Conservation (phyloP, 1,140 invertebrate species). For the Caerostris darwini region DNA sequence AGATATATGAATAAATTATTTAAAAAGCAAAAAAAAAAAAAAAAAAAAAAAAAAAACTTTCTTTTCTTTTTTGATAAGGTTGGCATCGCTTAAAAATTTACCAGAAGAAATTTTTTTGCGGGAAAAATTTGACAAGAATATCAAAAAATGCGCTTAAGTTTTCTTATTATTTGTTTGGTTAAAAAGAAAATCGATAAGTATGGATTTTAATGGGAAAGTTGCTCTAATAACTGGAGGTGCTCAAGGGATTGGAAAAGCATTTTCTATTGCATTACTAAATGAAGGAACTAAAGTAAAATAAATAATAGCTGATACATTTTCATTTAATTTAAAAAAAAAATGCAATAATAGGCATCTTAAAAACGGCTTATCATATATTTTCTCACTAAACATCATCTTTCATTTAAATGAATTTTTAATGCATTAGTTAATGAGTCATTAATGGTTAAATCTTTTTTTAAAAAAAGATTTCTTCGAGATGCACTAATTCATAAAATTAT, state of each 20-base stretch:
- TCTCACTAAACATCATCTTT: neutral
- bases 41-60: too few relatives aligned
- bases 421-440: too few relatives aligned
- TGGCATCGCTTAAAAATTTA: neutral
- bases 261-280: slow-evolving; percentile 27
- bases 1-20: too few relatives aligned
- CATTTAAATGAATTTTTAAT: too few relatives aligned
- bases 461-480: too few relatives aligned
- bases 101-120: neutral
- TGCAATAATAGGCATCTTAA: neutral
- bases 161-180: neutral
- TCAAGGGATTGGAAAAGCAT: slow-evolving; percentile 62
- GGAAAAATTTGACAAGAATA: neutral
- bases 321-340: neutral
- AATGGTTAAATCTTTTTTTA: too few relatives aligned
- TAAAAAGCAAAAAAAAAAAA: too few relatives aligned
- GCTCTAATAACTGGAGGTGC: slow-evolving; percentile 70
- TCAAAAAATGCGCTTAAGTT: too few relatives aligned
- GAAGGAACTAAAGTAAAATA: slow-evolving; percentile 57
- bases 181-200: neutral
- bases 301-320: too few relatives aligned
- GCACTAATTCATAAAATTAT: too few relatives aligned
- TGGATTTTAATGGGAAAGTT: slow-evolving; percentile 64
- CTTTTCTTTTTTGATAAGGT: too few relatives aligned
- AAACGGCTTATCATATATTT: neutral